A percentile compares a stretch with the other conserved stretches of the same genome.
These are phyloP conservation scores for Teleiodes luculella DNA, from an alignment of 2,888 invertebrate genomes.

Conservation along the genomic window DNA sequence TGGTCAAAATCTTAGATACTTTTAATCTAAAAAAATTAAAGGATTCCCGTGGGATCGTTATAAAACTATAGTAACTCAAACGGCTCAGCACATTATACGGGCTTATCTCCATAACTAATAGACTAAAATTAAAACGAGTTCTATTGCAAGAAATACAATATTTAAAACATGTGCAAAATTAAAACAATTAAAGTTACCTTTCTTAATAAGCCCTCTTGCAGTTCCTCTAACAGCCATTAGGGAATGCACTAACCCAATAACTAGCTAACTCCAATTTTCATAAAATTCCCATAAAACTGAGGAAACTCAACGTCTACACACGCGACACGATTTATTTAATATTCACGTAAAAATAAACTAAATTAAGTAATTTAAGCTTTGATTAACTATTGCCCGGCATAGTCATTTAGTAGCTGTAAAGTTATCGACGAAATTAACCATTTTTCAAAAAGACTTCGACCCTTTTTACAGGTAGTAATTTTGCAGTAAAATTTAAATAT, in stretches of 20 bases:
- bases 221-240: background rate
- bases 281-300: constrained; percentile 7
- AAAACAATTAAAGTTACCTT: no score
- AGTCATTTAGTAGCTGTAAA: background rate
- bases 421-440: background rate
- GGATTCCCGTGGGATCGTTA: no score
- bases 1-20: no score
- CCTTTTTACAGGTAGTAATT: background rate
- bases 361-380: constrained; percentile 19
- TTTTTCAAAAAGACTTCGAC: constrained; percentile 1
- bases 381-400: constrained; percentile 3
- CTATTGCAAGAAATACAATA: no score
- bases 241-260: background rate
- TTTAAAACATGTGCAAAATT: no score
- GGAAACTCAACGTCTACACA: background rate
- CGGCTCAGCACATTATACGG: no score
- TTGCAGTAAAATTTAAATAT: background rate
- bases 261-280: constrained; percentile 1
- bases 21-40: no score
- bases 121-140: no score
- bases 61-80: no score
- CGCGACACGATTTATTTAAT: constrained; percentile 13
- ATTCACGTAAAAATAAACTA: constrained; percentile 13
- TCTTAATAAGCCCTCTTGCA: background rate
- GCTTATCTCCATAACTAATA: no score